Base-by-base conservation (phyloP, 2,888 invertebrate species). In the Cheilosia vernalis region DNA sequence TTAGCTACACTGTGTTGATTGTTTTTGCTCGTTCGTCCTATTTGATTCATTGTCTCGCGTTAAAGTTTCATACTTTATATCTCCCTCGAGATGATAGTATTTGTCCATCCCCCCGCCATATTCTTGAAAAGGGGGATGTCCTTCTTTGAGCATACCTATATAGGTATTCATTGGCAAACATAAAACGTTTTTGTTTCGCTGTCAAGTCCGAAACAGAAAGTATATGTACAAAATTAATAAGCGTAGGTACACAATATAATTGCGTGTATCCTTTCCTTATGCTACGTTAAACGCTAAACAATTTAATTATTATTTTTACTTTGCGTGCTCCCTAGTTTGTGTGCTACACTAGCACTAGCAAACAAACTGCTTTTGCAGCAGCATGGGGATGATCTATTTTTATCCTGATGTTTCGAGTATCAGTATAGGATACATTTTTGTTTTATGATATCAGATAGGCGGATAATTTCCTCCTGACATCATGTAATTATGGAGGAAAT, bases 391-490 rank as follows among this genome's bases (percentile, higher is more conserved):
- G 3, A 17, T 47, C 44, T 44, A 44, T 44, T 44, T 17, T 44
- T 44, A 44, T 44, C 17, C 47, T 69, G 79, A 74, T 63, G 47
- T 63, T 70, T 63, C 24, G 49, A 55, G 69, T 61, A 64, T 44
- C 40, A 55, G 69, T 61, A 64, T 44, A 64, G 64, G 56, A 85
- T 85, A 85, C 66, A 85, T 85, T 81, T 51, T 66, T 72, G 70
- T 67, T 85, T 85, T 81, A 85, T 85, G 81, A 81, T 85, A 85
- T 77, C 56, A 85, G 81, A 85, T 81, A 81, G 85, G 81, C 85
- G 85, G 74, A 61, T 81, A 81, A 81, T 85, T 81, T 81, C 81
- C 53, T 77, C 66, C 77, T 77, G 72, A 85, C 81, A 85, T 85
- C 76, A 70, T 85, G 81, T 81, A 81, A 85, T 85, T 85, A 81